phyloP scores from a whole-genome alignment of 2,888 invertebrate genomes.

The Amiota communis region DNA sequence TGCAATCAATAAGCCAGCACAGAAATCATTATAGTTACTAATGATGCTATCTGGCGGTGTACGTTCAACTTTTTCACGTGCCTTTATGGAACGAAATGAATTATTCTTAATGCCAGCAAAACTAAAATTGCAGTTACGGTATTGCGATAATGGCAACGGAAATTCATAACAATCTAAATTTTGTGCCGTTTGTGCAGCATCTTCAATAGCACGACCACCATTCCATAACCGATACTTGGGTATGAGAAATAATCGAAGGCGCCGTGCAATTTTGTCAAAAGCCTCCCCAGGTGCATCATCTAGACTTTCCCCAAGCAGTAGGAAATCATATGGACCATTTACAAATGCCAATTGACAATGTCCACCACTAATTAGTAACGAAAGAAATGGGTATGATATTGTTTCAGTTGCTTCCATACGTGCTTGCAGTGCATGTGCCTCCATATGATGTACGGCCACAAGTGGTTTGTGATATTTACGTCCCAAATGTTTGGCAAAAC shows the following conservation, averaged over 20 bases:
- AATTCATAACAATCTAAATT: constrained; percentile 80
- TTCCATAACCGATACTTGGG: constrained; percentile 79
- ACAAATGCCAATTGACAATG: constrained; percentile 89
- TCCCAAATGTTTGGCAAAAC: constrained; percentile 86
- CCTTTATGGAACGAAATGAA: constrained; percentile 75
- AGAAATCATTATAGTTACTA: constrained; percentile 85
- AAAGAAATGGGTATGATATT: constrained; percentile 88
- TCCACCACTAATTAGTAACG: constrained; percentile 93
- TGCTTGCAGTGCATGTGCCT: constrained; percentile 95
- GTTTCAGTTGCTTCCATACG: constrained; percentile 79
- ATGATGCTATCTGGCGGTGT: constrained; percentile 81
- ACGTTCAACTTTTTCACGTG: constrained; percentile 76
- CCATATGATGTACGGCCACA: constrained; percentile 99
- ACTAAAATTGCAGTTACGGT: constrained; percentile 91
- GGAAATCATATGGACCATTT: constrained; percentile 82
- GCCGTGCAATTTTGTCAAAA: constrained; percentile 92
- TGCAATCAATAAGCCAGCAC: constrained; percentile 87
- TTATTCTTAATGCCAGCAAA: constrained; percentile 87
- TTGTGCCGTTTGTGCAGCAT: constrained; percentile 81
- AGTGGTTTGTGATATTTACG: constrained; percentile 82
- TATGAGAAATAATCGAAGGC: constrained; percentile 86
- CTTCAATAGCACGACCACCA: constrained; percentile 91
- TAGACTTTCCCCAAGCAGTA: constrained; percentile 83
- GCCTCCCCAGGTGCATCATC: constrained; percentile 96
- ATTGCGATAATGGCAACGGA: constrained; percentile 77